Evolutionary conservation across 2,797 vertebrate genomes (phyloP).

Genomic region (Amniataba percoides): DNA sequence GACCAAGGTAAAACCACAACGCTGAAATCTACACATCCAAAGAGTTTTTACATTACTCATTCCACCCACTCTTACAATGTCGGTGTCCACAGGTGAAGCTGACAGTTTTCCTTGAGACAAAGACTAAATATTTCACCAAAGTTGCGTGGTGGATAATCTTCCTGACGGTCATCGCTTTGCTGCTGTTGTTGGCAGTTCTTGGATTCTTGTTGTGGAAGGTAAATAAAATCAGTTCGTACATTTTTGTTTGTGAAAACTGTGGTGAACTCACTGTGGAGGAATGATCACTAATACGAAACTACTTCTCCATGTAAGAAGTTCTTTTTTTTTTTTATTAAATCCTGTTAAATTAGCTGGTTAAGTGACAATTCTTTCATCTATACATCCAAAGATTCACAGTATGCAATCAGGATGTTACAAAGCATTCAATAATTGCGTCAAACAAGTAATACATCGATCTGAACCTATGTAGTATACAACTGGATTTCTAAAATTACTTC

Average conservation of each 20-base stretch:
- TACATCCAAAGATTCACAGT: not conserved
- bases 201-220: constrained; percentile 93
- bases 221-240: constrained; percentile 1
- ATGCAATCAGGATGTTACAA: not conserved
- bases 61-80: not conserved
- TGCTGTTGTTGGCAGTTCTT: constrained; percentile 88
- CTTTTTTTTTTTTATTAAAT: not conserved
- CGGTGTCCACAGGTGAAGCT: constrained; percentile 86
- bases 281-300: not conserved
- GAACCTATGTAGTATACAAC: not conserved
- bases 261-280: not conserved
- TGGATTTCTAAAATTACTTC: no score
- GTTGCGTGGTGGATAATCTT: constrained; percentile 94
- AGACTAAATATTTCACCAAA: constrained; percentile 83
- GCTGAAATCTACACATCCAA: not conserved
- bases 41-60: not conserved
- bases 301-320: not conserved
- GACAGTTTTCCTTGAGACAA: constrained; percentile 91
- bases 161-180: constrained; percentile 88
- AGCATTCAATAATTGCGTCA: not conserved
- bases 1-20: constrained; percentile 83
- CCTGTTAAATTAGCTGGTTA: not conserved
- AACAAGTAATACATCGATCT: not conserved
- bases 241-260: not conserved
- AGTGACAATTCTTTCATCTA: not conserved